phyloP scores from a whole-genome alignment of 1,140 invertebrate species.

The Drepana arcuata region DNA sequence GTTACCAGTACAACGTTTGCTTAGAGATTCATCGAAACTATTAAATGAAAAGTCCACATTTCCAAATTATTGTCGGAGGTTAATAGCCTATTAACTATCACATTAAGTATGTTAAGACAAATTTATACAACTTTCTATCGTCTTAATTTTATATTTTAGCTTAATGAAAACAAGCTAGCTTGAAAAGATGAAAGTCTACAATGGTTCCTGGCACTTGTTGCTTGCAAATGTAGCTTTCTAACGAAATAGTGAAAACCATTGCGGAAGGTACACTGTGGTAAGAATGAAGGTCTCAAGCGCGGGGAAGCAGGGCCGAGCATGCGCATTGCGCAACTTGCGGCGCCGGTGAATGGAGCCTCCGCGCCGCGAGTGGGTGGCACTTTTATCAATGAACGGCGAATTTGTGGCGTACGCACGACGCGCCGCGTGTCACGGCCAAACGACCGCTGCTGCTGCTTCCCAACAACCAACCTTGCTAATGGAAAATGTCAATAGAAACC shows the following conservation, averaged over 20 bases:
- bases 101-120: too few relatives aligned
- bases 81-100: too few relatives aligned
- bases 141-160: too few relatives aligned
- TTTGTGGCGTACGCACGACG: conserved; percentile 55
- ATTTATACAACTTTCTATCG: too few relatives aligned
- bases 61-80: too few relatives aligned
- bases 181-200: too few relatives aligned
- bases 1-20: too few relatives aligned
- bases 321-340: conserved; percentile 53
- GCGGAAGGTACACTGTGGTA: conserved; percentile 34
- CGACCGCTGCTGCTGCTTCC: conserved; percentile 21
- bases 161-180: too few relatives aligned
- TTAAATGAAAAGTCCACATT: too few relatives aligned
- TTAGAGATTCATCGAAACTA: too few relatives aligned
- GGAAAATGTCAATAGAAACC: conserved; percentile 37
- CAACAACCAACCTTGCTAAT: conserved; percentile 39
- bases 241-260: conserved; percentile 29
- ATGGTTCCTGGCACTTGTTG: too few relatives aligned
- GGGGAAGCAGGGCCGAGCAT: conserved; percentile 24
- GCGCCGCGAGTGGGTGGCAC: conserved; percentile 46
- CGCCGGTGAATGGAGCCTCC: conserved; percentile 61
- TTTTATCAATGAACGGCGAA: conserved; percentile 69
- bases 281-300: conserved; percentile 35
- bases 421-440: conserved; percentile 50
- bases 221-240: too few relatives aligned